A percentile compares a stretch with the other conserved stretches of the same genome.
phyloP scores from a whole-genome alignment of 2,888 invertebrate genomes.

The Aphodius granarius region DNA sequence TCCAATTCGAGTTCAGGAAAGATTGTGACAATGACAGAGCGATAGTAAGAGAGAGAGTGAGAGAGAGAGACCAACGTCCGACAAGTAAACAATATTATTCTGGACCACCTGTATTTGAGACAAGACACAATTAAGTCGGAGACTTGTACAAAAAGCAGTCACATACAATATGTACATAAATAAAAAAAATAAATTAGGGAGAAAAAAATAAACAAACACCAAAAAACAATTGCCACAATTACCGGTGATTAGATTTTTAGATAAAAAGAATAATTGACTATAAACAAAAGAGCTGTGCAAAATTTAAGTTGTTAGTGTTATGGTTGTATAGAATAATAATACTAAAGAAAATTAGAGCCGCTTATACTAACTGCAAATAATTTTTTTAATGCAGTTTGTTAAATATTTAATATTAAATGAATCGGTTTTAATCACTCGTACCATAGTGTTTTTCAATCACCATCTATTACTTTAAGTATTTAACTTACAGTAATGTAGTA shows the following conservation, averaged over 20 bases:
- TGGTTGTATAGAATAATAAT: background rate
- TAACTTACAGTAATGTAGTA: too few species aligned
- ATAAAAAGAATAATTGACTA: background rate
- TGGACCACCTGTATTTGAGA: constrained; percentile 20
- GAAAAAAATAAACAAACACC: constrained; percentile 14
- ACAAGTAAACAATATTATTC: constrained; percentile 16
- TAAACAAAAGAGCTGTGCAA: background rate
- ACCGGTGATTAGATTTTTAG: constrained; percentile 25
- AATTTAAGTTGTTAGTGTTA: background rate
- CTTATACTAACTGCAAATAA: constrained; percentile 19
- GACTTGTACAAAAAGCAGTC: background rate
- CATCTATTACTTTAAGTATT: too few species aligned
- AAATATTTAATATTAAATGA: background rate
- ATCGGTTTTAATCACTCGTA: background rate
- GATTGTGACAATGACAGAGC: constrained; percentile 3
- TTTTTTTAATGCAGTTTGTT: background rate
- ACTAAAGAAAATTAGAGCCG: background rate
- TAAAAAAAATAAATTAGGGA: constrained; percentile 3
- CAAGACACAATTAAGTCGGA: background rate
- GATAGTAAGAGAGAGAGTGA: background rate
- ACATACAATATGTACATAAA: constrained; percentile 4
- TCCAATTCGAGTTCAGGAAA: background rate
- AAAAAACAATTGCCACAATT: constrained; percentile 26
- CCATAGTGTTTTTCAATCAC: background rate
- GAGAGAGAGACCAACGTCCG: constrained; percentile 9